Conservation (phyloP, 37 sponge, comb jelly and placozoan species). For the Ianthella basta region DNA sequence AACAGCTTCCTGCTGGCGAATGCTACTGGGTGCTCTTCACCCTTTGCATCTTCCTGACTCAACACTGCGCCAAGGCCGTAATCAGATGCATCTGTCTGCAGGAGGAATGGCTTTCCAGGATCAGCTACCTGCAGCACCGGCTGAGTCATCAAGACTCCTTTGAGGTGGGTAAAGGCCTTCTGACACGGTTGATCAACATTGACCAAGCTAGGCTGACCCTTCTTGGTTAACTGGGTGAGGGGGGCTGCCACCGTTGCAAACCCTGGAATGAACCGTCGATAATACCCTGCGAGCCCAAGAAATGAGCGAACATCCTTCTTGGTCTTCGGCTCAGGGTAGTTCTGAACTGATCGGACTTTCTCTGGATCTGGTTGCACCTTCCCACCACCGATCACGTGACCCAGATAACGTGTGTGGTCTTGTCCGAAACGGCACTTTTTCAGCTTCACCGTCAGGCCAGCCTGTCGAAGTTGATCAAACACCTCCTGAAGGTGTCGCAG, state of each 20-base stretch:
- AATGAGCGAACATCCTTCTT: constrained; percentile 43
- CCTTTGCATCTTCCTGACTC: constrained; percentile 20
- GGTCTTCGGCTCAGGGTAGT: constrained; percentile 22
- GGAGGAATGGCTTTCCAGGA: constrained; percentile 12
- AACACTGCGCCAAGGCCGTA: constrained; percentile 57
- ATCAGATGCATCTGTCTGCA: constrained; percentile 59
- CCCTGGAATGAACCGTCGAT: constrained; percentile 21
- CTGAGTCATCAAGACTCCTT: neutral
- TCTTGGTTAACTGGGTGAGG: constrained; percentile 29
- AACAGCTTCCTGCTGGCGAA: constrained; percentile 26
- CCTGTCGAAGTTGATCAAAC: constrained; percentile 17
- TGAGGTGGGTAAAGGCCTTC: constrained; percentile 21
- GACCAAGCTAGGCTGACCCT: constrained; percentile 20
- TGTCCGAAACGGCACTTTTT: constrained; percentile 28
- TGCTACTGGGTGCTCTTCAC: constrained; percentile 33
- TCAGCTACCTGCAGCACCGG: constrained; percentile 60
- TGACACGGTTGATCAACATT: neutral
- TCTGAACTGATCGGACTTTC: constrained; percentile 40
- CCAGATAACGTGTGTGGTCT: constrained; percentile 28
- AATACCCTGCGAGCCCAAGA: constrained; percentile 47
- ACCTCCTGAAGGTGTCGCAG: constrained; percentile 37
- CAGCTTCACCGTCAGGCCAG: constrained; percentile 20
- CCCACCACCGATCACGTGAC: constrained; percentile 35
- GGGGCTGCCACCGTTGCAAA: constrained; percentile 46
- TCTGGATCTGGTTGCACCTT: constrained; percentile 25